Conservation (phyloP, 2,113 vertebrate species). For the Dicrurus megarhynchus region DNA sequence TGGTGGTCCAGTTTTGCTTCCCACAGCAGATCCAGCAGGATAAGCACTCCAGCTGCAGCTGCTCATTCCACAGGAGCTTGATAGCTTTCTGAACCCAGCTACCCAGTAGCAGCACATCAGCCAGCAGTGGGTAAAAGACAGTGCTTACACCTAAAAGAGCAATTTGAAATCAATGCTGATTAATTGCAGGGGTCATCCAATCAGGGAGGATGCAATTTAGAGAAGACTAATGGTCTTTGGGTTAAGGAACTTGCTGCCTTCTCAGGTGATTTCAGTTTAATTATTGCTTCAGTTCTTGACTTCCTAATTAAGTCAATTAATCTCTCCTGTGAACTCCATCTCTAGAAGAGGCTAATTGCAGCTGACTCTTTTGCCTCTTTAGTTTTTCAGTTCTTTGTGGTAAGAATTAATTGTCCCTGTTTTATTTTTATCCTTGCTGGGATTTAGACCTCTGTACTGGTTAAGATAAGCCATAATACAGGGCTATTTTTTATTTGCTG, state of each 20-base stretch:
- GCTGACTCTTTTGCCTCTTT: background rate
- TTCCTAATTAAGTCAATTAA: slow-evolving; percentile 66
- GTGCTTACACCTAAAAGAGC: background rate
- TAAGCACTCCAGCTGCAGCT: slow-evolving; percentile 48
- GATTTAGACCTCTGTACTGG: background rate
- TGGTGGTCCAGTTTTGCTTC: slow-evolving; percentile 54
- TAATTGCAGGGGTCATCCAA: slow-evolving; percentile 20
- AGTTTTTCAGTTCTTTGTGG: background rate
- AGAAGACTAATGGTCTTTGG: slow-evolving; percentile 27
- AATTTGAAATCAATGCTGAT: slow-evolving; percentile 41
- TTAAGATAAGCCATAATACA: background rate
- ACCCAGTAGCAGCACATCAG: background rate
- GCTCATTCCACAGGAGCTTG: background rate
- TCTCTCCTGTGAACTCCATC: slow-evolving; percentile 29
- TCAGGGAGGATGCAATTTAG: slow-evolving; percentile 18
- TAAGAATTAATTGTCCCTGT: background rate
- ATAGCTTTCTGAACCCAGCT: background rate
- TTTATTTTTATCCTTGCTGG: background rate
- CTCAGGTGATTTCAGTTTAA: slow-evolving; percentile 46
- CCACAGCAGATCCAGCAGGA: slow-evolving; percentile 38
- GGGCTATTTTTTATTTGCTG: background rate
- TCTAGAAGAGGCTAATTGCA: slow-evolving; percentile 48
- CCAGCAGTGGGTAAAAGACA: background rate
- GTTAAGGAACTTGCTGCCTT: slow-evolving; percentile 25
- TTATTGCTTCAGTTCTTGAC: slow-evolving; percentile 54